Evolutionary conservation across 2,113 vertebrate species (phyloP).

Genomic region (western clawed frog (Xenopus tropicalis)): DNA sequence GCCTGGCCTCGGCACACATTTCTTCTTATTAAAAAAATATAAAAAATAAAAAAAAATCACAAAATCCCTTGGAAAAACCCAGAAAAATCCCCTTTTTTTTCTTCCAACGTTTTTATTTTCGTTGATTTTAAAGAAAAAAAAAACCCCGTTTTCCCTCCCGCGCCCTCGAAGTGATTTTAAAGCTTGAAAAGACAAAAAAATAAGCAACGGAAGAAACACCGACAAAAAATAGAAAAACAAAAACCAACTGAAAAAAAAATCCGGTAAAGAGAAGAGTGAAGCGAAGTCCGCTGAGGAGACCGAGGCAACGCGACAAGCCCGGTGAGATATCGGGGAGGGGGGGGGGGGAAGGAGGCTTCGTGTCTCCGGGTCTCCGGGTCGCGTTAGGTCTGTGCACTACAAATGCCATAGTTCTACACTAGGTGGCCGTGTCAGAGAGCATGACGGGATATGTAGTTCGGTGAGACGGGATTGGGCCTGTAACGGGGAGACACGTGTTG

Average conservation of each 20-base stretch:
- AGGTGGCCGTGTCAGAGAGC: too few relatives aligned
- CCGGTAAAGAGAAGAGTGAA: neutral
- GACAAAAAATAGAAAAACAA: neutral
- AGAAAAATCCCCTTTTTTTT: conserved; percentile 50
- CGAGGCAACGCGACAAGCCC: neutral
- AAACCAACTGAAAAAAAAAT: conserved; percentile 47
- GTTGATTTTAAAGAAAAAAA: conserved; percentile 46
- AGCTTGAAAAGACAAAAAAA: conserved; percentile 13
- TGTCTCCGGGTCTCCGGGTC: too few relatives aligned
- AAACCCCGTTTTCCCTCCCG: neutral
- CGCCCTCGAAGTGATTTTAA: conserved; percentile 8
- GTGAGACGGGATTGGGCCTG: neutral
- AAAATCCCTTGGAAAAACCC: conserved; percentile 59
- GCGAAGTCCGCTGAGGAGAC: neutral
- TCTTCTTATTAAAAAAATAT: conserved; percentile 75
- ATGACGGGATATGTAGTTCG: neutral
- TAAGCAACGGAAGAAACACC: conserved; percentile 11
- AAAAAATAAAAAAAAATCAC: conserved; percentile 72
- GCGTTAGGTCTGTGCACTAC: too few relatives aligned
- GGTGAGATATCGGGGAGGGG: neutral
- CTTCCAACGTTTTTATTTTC: conserved; percentile 52
- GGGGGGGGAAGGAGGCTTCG: neutral
- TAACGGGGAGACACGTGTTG: neutral
- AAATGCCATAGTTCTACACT: too few relatives aligned
- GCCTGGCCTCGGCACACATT: conserved; percentile 77